A percentile compares a stretch with the other conserved stretches of the same genome.
Evolutionary conservation across 2,888 invertebrate species (phyloP).

Genomic region (Drosophila maculinotata): DNA sequence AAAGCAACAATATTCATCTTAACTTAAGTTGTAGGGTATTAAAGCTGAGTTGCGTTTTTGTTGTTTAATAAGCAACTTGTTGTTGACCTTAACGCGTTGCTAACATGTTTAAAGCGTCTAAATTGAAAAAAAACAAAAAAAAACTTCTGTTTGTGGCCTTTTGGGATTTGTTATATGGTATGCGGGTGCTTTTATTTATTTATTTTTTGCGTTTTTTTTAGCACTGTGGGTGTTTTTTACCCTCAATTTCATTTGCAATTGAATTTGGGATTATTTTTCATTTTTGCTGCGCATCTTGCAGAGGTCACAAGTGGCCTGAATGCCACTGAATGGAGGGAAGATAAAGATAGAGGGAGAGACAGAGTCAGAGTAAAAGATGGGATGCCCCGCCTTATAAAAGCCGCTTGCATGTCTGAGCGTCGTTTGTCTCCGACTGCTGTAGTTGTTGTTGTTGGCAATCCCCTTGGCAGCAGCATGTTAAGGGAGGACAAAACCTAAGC

Average conservation of each 20-base stretch:
- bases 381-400: conserved; percentile 42
- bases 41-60: background rate
- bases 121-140: conserved; percentile 66
- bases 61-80: conserved; percentile 12
- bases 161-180: conserved; percentile 47
- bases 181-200: conserved; percentile 24
- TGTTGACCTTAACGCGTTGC: conserved; percentile 10
- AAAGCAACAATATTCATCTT: no score
- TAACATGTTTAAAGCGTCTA: conserved; percentile 58
- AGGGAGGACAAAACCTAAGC: conserved; percentile 51
- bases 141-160: conserved; percentile 57
- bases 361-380: background rate
- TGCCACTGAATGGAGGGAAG: conserved; percentile 36
- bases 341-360: background rate
- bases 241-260: conserved; percentile 82
- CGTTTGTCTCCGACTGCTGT: conserved; percentile 69
- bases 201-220: conserved; percentile 12
- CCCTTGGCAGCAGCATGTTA: conserved; percentile 24
- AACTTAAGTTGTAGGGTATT: no score
- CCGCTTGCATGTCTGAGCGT: conserved; percentile 74
- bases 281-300: conserved; percentile 72
- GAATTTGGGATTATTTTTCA: conserved; percentile 82
- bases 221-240: conserved; percentile 65
- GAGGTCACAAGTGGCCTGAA: conserved; percentile 79
- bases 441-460: conserved; percentile 30